Evolutionary conservation across 2,113 vertebrate species (phyloP), one percentile per base, ranked within the genome.

Genomic region (Notarius quadriscutis): DNA sequence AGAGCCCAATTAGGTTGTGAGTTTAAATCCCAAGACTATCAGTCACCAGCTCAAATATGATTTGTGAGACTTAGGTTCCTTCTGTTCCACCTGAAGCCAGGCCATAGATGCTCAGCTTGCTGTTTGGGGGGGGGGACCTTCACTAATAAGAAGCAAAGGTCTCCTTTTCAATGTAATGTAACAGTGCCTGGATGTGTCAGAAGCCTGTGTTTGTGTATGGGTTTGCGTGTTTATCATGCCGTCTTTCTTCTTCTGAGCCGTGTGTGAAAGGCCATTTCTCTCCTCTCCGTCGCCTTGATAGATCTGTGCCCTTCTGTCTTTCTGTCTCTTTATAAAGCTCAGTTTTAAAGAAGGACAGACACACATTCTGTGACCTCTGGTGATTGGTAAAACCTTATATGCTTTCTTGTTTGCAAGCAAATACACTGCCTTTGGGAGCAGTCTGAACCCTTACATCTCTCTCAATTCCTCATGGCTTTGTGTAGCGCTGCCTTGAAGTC

Each of bases 81-180:
- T 11, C 41, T 27, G 20, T 63, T 63, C 30, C 57, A 3, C 2
- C 81, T 11, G 60, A 83, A 67, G 81, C 81, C 62, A 27, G 25
- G 62, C 1, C 22, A 65, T 14, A 83, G 62, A 67, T 83, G 41
- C 81, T 83, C 62, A 27, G 60, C 81, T 83, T 50, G 60, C 57
- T 60, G 27, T 62, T 22, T 22, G 4, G 30, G 7, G 4, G 5
- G n/a, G 4, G 17, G 11, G 50, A 22, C 1, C 22, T 25, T 65
- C 12, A 22, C 48, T 27, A 83, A 67, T 65, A 83, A 67, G 62
- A 67, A 67, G 48, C 7, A 0, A 83, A 51, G 63, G 81, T 83
- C 81, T 51, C 25, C 25, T 83, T 83, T 83, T 83, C 62, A 53
- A 83, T 83, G 67, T 83, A 83, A 67, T 62, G 60, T 83, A 60